Evolutionary conservation across 2,113 vertebrate genomes (phyloP).

Genomic region (Empidonax traillii): DNA sequence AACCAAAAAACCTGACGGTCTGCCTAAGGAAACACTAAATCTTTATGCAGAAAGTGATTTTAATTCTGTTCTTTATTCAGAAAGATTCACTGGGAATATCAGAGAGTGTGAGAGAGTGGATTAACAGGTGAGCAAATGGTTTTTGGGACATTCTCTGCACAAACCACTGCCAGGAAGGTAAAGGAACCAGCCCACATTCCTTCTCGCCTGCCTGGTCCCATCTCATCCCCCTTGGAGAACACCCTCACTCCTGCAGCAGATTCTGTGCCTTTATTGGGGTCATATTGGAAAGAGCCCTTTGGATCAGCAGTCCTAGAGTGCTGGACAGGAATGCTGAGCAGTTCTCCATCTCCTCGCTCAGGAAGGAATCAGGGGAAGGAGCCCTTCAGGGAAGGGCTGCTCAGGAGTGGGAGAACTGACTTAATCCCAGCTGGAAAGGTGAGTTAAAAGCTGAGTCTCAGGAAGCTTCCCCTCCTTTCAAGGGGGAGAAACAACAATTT

Average conservation of each 20-base stretch:
- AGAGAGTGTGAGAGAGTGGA: neutral
- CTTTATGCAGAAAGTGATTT: neutral
- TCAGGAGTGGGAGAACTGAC: neutral
- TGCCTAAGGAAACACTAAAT: neutral
- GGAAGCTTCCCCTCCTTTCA: neutral
- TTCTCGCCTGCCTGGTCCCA: neutral
- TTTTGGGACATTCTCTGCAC: neutral
- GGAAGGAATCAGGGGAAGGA: neutral
- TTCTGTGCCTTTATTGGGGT: neutral
- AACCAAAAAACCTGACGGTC: neutral
- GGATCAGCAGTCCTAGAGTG: neutral
- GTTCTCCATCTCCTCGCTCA: neutral
- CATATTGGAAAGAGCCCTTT: neutral
- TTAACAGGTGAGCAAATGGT: neutral
- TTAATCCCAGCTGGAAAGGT: neutral
- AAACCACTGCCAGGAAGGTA: neutral
- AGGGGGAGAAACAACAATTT: neutral
- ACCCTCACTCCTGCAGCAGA: neutral
- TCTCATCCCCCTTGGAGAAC: neutral
- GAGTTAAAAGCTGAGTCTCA: neutral
- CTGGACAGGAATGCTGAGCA: neutral
- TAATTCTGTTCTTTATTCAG: constrained; percentile 12
- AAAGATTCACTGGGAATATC: neutral
- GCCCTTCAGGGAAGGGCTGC: neutral
- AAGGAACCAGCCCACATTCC: neutral